Evolutionary conservation across 2,113 vertebrate genomes (phyloP).

Genomic region (Oryzias woworae): DNA sequence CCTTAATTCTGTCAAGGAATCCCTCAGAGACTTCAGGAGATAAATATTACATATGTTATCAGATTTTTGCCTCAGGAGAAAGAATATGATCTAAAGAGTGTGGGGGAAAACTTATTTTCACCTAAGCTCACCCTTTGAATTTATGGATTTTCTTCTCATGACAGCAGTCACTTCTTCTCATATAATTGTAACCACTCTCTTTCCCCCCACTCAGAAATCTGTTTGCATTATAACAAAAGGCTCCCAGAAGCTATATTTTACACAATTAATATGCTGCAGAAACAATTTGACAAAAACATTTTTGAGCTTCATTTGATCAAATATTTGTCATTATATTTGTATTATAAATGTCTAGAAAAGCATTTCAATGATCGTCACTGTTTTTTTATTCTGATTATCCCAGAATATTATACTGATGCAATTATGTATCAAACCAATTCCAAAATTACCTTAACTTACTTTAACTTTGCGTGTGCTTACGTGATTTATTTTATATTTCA

Average conservation of each 20-base stretch:
- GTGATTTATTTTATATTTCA: no score
- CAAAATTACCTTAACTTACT: no score
- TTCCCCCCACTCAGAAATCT: background rate
- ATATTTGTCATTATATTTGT: no score
- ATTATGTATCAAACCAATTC: no score
- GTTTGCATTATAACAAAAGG: background rate
- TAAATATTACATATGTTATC: slow-evolving; percentile 26
- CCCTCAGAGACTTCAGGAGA: slow-evolving; percentile 1
- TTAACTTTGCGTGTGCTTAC: no score
- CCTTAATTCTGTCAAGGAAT: background rate
- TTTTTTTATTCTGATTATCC: no score
- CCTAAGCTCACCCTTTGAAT: slow-evolving; percentile 21
- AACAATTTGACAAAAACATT: no score
- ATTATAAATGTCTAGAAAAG: no score
- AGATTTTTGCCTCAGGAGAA: slow-evolving; percentile 33
- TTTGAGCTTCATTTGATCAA: no score
- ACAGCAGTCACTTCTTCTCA: slow-evolving; percentile 11
- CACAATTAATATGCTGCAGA: no score
- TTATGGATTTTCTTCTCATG: slow-evolving; percentile 27
- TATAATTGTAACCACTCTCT: background rate
- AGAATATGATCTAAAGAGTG: slow-evolving; percentile 28
- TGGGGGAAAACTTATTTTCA: slow-evolving; percentile 31
- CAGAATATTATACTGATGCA: no score
- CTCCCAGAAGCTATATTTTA: background rate
- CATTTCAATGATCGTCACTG: no score